Evolutionary conservation across 2,797 vertebrate genomes (phyloP).

Genomic region (Oryzias sinensis): DNA sequence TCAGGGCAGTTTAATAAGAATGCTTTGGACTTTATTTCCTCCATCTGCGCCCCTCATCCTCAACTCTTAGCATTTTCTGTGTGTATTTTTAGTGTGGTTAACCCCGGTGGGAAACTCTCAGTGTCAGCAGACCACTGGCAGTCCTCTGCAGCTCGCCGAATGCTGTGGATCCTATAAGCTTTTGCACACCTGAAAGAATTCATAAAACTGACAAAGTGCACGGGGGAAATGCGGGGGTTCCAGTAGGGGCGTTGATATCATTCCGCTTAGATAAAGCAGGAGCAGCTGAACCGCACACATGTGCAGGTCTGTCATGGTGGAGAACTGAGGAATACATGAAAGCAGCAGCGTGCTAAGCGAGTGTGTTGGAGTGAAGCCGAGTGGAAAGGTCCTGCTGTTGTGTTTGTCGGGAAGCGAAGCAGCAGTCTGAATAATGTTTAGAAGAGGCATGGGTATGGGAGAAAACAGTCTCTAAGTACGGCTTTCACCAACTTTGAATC

Average conservation of each 20-base stretch:
- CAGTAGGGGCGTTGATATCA: background rate
- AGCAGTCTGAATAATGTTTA: conserved; percentile 26
- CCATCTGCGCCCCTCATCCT: conserved; percentile 48
- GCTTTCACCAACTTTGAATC: conserved; percentile 9
- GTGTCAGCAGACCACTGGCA: conserved; percentile 53
- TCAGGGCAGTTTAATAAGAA: conserved; percentile 1
- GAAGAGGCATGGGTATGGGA: conserved; percentile 22
- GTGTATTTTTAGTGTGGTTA: conserved; percentile 67
- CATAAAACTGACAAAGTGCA: conserved; percentile 14
- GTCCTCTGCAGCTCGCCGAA: conserved; percentile 22
- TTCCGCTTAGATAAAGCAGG: conserved; percentile 10
- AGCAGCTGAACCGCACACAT: conserved; percentile 8
- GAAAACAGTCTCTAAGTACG: background rate
- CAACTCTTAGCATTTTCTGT: conserved; percentile 38
- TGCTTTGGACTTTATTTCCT: conserved; percentile 10
- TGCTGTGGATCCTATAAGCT: conserved; percentile 25
- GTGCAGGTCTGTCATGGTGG: conserved; percentile 10
- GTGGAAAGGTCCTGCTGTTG: conserved; percentile 45
- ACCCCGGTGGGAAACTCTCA: conserved; percentile 53
- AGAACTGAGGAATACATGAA: conserved; percentile 12
- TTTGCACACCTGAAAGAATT: conserved; percentile 29
- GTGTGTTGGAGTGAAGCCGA: conserved; percentile 43
- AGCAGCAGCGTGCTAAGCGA: conserved; percentile 14
- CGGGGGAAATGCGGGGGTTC: conserved; percentile 7
- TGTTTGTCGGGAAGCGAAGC: conserved; percentile 27